These are phyloP conservation scores for Drosophila tanythrix DNA, from an alignment of 2,888 invertebrate species.

Conservation along the genomic window DNA sequence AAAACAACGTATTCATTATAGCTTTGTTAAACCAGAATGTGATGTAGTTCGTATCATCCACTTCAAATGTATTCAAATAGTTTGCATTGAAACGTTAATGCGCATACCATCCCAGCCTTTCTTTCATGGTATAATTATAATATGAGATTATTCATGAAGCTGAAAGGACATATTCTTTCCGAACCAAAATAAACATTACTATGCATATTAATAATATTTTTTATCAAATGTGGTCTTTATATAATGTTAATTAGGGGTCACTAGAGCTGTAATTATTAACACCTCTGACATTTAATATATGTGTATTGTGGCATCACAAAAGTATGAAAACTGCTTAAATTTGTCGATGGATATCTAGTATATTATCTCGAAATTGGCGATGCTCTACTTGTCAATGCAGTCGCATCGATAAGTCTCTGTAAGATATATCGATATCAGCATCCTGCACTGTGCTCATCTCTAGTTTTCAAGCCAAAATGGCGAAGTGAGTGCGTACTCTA, in stretches of 20 bases:
- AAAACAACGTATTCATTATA: not conserved
- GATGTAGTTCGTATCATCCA: not conserved
- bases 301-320: not conserved
- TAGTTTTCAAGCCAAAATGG: conserved; percentile 79
- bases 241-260: not conserved
- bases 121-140: not conserved
- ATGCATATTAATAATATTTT: not conserved
- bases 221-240: not conserved
- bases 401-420: not conserved
- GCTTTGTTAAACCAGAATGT: not conserved
- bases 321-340: not conserved
- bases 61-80: not conserved
- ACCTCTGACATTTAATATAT: not conserved
- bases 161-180: not conserved
- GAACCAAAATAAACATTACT: not conserved
- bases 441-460: conserved; percentile 42
- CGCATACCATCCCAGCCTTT: not conserved
- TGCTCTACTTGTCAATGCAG: not conserved
- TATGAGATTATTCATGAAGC: not conserved
- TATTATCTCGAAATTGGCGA: not conserved
- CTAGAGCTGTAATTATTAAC: not conserved
- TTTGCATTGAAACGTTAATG: not conserved
- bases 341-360: not conserved
- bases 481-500: conserved; percentile 57
- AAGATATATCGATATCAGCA: conserved; percentile 5